Conservation (phyloP, 2,888 invertebrate genomes). For the Athalia rosae region DNA sequence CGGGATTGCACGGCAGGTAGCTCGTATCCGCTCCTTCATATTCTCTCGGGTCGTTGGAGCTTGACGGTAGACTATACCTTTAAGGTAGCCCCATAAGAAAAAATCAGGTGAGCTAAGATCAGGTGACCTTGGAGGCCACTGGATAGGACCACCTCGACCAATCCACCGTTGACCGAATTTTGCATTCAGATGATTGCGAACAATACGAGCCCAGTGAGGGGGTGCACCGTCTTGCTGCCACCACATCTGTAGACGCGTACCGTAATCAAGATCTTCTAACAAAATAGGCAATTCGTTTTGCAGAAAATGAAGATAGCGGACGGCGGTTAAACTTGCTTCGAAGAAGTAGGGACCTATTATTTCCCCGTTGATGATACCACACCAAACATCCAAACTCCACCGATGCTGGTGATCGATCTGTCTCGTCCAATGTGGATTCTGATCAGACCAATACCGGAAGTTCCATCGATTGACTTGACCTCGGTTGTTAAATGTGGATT, state of each 20-base stretch:
- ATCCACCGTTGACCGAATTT: conserved; percentile 40
- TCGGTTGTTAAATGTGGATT: conserved; percentile 12
- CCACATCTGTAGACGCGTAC: conserved; percentile 49
- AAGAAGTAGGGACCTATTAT: conserved; percentile 55
- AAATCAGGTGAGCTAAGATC: conserved; percentile 47
- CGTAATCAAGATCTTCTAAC: conserved; percentile 49
- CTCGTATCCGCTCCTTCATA: conserved; percentile 34
- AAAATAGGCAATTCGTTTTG: conserved; percentile 47
- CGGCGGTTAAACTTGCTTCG: conserved; percentile 50
- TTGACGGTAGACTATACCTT: conserved; percentile 46
- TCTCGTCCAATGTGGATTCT: conserved; percentile 21
- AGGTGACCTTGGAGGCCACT: conserved; percentile 46
- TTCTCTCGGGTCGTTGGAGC: conserved; percentile 38
- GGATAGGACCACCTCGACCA: conserved; percentile 38
- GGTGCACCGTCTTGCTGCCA: conserved; percentile 58
- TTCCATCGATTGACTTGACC: conserved; percentile 13
- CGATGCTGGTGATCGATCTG: conserved; percentile 18
- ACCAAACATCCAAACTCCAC: conserved; percentile 48
- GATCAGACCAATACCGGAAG: conserved; percentile 15
- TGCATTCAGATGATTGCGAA: conserved; percentile 39
- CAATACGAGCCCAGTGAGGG: conserved; percentile 48
- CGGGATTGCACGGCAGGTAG: conserved; percentile 33
- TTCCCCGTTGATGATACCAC: conserved; percentile 46
- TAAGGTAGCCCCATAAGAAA: conserved; percentile 46
- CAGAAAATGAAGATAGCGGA: conserved; percentile 52